Percentiles rank a stretch among this genome's conserved stretches.
Conservation (phyloP, 2,888 invertebrate species). For the Orchesella flavescens region DNA sequence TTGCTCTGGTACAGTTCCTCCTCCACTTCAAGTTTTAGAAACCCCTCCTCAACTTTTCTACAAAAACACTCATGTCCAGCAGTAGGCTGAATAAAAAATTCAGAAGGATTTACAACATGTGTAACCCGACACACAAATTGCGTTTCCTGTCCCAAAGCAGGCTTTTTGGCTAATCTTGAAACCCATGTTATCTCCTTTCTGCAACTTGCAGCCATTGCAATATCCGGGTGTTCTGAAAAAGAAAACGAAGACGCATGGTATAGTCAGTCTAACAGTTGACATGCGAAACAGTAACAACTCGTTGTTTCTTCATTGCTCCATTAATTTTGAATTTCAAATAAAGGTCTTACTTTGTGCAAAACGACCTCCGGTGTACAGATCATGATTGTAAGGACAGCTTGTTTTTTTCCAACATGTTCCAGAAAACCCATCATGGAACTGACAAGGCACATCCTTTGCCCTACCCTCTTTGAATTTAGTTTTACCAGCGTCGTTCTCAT, state of each 20-base stretch:
- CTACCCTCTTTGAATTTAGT: not conserved
- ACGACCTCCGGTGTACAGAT: slow-evolving; percentile 29
- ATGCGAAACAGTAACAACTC: no score
- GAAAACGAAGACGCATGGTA: no score
- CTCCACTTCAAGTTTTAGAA: not conserved
- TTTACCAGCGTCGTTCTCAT: no score
- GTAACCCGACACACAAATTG: slow-evolving; percentile 11
- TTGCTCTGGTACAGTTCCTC: not conserved
- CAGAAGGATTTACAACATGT: slow-evolving; percentile 8
- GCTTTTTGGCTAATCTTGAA: not conserved
- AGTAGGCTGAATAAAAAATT: slow-evolving; percentile 60
- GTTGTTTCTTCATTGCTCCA: no score
- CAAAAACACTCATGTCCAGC: slow-evolving; percentile 18
- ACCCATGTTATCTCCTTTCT: not conserved
- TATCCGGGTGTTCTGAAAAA: slow-evolving; percentile 15
- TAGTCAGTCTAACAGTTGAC: no score
- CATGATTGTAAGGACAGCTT: slow-evolving; percentile 32
- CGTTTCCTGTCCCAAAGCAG: not conserved
- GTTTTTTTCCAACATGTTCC: slow-evolving; percentile 46
- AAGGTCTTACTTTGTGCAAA: slow-evolving; percentile 43
- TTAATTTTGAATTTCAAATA: no score
- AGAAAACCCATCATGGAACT: slow-evolving; percentile 48
- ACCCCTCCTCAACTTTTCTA: not conserved
- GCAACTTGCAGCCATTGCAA: not conserved
- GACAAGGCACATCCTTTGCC: slow-evolving; percentile 27